Base-by-base conservation (phyloP, 1,140 invertebrate species). In the Caenorhabditis tropicalis region DNA sequence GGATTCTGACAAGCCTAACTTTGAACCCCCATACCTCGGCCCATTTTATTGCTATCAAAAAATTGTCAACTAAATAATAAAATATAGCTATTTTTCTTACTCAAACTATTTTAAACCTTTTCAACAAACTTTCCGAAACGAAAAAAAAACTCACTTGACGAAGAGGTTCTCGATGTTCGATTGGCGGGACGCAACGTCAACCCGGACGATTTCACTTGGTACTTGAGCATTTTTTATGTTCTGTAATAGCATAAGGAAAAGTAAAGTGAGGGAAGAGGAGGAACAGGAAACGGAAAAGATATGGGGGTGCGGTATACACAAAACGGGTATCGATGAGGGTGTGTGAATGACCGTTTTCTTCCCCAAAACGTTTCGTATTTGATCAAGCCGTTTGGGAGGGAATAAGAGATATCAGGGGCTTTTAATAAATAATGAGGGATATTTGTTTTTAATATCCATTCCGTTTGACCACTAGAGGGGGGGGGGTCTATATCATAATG, bases 271-370 rank as follows among this genome's bases (percentile, higher is more conserved):
- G n/a, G n/a, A n/a, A n/a, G n/a, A n/a, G n/a, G n/a, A 70, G 31
- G 33, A 70, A 70, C 60, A 70, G 60, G 33, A 70, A 70, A 70
- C 29, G 60, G 31, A 70, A 70, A 70, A 36, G 56, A 70, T 31
- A 70, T 70, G 39, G 36, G 60, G 60, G 60, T 70, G 60, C 60
- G 60, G 60, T 70, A 70, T 70, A 70, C 60, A 39, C 60, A 70
- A 70, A 70, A 70, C 60, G 60, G 60, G 60, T 39, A 70, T 36
- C 12, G 3, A 31, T 12, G 56, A 12, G 56, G 10, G 33, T 70
- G 60, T 70, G 60, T 36, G 60, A 70, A 70, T 70, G 60, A 70
- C 60, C 60, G 60, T 70, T 70, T 70, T 70, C 60, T n/a, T n/a
- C n/a, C n/a, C n/a, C n/a, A 39, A 70, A 70, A 33, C 19, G 31